phyloP scores from a whole-genome alignment of 2,888 invertebrate species.

The Pollenia amentaria region DNA sequence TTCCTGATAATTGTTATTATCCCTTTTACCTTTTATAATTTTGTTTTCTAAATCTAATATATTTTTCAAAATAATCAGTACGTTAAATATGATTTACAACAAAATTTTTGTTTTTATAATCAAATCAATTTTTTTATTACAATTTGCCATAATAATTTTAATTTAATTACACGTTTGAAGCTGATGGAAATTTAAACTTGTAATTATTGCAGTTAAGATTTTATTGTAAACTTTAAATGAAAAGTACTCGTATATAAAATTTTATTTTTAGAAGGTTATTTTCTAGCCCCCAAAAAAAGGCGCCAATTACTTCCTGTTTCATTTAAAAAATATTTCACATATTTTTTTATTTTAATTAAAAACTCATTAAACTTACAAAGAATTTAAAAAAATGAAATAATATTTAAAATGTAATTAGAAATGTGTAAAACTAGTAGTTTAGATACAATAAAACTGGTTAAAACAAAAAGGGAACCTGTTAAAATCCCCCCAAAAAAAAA shows the following conservation, averaged over 20 bases:
- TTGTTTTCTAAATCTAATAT: neutral
- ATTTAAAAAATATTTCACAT: neutral
- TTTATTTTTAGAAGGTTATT: neutral
- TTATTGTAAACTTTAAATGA: too few relatives aligned
- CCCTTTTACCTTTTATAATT: neutral
- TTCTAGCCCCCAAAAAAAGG: neutral
- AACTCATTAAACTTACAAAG: constrained; percentile 55
- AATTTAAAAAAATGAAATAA: constrained; percentile 9
- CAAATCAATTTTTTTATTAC: constrained; percentile 10
- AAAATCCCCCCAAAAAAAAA: neutral
- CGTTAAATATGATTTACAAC: constrained; percentile 45
- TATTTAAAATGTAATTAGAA: constrained; percentile 66
- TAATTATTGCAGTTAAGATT: neutral
- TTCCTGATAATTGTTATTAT: constrained; percentile 52
- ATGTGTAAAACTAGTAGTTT: constrained; percentile 72
- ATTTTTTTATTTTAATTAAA: constrained; percentile 48
- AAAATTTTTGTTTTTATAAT: constrained; percentile 28
- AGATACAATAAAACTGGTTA: constrained; percentile 33
- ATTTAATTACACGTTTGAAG: constrained; percentile 17
- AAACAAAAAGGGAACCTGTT: neutral
- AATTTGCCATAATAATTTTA: neutral
- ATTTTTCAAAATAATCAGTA: constrained; percentile 41
- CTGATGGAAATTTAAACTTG: neutral
- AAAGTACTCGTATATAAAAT: neutral
- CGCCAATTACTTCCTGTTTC: constrained; percentile 56